Percentiles rank a stretch among this genome's conserved stretches.
Conservation (phyloP, 2,888 invertebrate genomes). For the Zootermopsis nevadensis region DNA sequence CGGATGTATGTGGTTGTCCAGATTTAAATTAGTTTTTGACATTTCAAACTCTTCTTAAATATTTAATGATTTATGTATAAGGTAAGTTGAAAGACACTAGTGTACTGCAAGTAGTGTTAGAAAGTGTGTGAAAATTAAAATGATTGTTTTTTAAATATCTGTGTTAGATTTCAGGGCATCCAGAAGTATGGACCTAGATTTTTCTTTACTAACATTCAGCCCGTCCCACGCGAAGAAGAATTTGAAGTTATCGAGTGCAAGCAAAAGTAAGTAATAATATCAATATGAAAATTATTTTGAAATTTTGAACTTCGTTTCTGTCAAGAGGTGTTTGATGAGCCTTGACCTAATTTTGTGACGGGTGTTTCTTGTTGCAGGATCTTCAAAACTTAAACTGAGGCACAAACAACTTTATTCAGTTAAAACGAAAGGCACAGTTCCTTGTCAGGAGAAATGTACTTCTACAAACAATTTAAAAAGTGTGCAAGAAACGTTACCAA, state of each 20-base stretch:
- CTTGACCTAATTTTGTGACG: neutral
- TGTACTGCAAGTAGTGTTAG: too few species aligned
- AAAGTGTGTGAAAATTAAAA: too few species aligned
- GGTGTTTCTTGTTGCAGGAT: constrained; percentile 6
- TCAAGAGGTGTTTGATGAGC: neutral
- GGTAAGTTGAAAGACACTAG: too few species aligned
- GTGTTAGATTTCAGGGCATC: neutral
- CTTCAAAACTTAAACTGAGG: neutral
- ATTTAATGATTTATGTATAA: too few species aligned
- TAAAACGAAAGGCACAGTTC: too few species aligned
- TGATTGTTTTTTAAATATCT: neutral
- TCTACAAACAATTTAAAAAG: too few species aligned
- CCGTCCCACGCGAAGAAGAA: constrained; percentile 3
- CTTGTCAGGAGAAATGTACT: too few species aligned
- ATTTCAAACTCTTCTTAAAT: too few species aligned
- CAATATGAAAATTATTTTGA: neutral
- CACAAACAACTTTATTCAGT: neutral
- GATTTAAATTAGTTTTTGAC: too few species aligned
- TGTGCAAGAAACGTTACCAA: too few species aligned
- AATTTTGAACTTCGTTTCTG: neutral
- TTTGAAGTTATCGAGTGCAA: neutral
- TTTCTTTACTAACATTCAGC: constrained; percentile 21
- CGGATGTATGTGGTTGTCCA: too few species aligned
- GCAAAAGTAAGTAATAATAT: neutral
- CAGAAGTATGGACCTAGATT: constrained; percentile 7